phyloP scores from a whole-genome alignment of 2,113 vertebrate genomes.

The Petrocephalus microphthalmus region DNA sequence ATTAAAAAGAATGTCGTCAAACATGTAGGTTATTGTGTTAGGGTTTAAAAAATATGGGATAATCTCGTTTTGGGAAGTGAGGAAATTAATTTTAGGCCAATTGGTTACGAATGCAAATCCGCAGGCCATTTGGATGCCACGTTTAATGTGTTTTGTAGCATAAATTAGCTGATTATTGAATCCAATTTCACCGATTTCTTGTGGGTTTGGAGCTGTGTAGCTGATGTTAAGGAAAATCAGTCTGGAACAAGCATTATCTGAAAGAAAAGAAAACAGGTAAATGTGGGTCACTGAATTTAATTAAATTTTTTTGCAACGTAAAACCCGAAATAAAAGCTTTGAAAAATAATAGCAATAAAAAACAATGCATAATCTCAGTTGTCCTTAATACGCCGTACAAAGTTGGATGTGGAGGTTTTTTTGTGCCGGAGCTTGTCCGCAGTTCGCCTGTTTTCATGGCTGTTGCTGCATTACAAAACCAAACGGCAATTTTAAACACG shows the following conservation, averaged over 20 bases:
- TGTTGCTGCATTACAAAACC: neutral
- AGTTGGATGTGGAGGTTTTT: neutral
- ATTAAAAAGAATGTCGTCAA: conserved; percentile 12
- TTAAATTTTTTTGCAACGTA: no score
- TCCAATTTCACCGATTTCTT: neutral
- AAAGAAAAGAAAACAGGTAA: neutral
- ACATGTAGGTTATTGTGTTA: neutral
- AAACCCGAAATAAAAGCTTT: neutral
- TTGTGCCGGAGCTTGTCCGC: neutral
- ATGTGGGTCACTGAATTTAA: neutral
- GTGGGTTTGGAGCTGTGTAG: neutral
- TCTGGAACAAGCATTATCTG: neutral
- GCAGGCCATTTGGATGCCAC: neutral
- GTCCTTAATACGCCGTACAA: neutral
- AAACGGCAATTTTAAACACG: neutral
- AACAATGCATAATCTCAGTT: neutral
- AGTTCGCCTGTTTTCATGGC: neutral
- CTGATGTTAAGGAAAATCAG: neutral
- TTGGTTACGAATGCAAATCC: conserved; percentile 11
- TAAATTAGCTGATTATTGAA: neutral
- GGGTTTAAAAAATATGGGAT: neutral
- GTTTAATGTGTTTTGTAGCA: neutral
- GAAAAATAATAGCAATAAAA: neutral
- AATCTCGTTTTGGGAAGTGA: conserved; percentile 7
- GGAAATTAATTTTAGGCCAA: conserved; percentile 8